Percentiles rank a stretch among this genome's conserved stretches.
Conservation (phyloP, 2,797 vertebrate genomes). For the Echiichthys vipera region DNA sequence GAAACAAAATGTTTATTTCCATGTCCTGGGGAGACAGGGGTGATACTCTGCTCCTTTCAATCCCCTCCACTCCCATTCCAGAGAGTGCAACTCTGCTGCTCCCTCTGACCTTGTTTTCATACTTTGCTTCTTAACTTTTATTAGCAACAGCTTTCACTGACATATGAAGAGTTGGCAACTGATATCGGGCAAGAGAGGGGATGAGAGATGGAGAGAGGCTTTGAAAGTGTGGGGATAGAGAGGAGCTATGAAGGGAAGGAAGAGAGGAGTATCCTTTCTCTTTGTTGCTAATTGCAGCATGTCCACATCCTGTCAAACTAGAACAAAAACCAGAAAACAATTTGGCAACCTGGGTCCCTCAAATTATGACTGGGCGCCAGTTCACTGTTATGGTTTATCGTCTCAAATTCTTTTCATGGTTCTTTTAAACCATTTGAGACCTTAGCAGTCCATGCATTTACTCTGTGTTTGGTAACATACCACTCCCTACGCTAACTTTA, state of each 20-base stretch:
- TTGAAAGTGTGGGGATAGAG: slow-evolving; percentile 39
- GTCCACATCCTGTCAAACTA: slow-evolving; percentile 39
- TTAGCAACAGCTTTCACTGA: slow-evolving; percentile 81
- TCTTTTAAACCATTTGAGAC: neutral
- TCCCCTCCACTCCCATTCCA: slow-evolving; percentile 24
- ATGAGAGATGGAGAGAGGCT: slow-evolving; percentile 42
- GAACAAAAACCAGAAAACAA: slow-evolving; percentile 21
- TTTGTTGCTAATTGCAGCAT: slow-evolving; percentile 37
- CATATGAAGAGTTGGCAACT: slow-evolving; percentile 61
- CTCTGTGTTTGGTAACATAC: neutral
- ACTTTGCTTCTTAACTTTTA: slow-evolving; percentile 82
- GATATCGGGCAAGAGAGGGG: slow-evolving; percentile 29
- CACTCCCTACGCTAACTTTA: neutral
- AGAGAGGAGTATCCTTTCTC: slow-evolving; percentile 23
- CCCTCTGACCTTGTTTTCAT: slow-evolving; percentile 78
- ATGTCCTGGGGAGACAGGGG: slow-evolving; percentile 73
- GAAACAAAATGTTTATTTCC: slow-evolving; percentile 78
- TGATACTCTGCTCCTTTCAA: slow-evolving; percentile 69
- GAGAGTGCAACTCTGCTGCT: slow-evolving; percentile 77
- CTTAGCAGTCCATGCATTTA: neutral
- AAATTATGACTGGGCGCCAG: neutral
- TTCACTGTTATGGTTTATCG: neutral
- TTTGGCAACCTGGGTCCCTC: neutral
- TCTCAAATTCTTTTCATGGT: no score
- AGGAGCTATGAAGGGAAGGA: slow-evolving; percentile 18